phyloP scores from a whole-genome alignment of 1,140 invertebrate genomes.

The Drosophila parabipectinata region DNA sequence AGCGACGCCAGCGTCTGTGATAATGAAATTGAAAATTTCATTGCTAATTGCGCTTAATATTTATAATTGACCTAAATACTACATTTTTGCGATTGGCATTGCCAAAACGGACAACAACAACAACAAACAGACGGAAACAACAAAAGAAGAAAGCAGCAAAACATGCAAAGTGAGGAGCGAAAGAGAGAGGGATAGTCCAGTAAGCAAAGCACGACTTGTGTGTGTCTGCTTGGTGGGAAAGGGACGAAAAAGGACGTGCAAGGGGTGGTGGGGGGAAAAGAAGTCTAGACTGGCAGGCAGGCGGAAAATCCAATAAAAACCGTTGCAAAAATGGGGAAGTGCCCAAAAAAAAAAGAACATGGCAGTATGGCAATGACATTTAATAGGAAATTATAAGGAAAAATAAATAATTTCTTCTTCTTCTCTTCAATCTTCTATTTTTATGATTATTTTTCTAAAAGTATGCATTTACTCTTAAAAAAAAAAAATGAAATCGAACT shows the following conservation, averaged over 20 bases:
- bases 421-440: neutral
- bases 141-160: constrained; percentile 42
- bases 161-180: constrained; percentile 18
- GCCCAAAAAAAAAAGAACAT: neutral
- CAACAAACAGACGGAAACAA: constrained; percentile 18
- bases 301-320: neutral
- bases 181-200: neutral
- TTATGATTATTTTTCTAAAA: neutral
- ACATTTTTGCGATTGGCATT: constrained; percentile 65
- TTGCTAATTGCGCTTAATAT: constrained; percentile 83
- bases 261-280: neutral
- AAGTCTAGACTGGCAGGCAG: constrained; percentile 5
- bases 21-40: constrained; percentile 83
- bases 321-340: neutral
- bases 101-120: constrained; percentile 46
- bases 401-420: too few species aligned
- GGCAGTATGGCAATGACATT: neutral
- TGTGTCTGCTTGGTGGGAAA: neutral
- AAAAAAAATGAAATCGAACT: constrained; percentile 26
- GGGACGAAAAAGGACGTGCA: constrained; percentile 2
- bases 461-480: too few species aligned
- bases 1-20: constrained; percentile 54
- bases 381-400: neutral
- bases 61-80: constrained; percentile 81
- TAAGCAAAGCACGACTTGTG: constrained; percentile 10